Percentiles rank a stretch among this genome's conserved stretches.
These are phyloP conservation scores for Esox niger DNA, from an alignment of 2,113 vertebrate genomes.

Conservation along the genomic window DNA sequence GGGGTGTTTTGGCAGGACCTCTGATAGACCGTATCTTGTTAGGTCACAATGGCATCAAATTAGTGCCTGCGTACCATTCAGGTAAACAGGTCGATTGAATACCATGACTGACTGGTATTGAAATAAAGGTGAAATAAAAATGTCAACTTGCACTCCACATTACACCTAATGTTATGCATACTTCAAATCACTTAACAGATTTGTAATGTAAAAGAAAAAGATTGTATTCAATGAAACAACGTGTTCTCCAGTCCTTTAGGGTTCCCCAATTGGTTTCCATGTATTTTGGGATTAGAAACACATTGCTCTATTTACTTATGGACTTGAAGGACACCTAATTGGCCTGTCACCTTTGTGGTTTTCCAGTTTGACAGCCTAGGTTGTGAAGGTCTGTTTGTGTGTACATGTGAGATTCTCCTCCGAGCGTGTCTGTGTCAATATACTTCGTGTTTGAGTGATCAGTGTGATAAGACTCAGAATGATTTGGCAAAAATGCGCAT, in stretches of 20 bases:
- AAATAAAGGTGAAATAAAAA: too few species aligned
- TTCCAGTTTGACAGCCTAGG: background rate
- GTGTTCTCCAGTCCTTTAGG: too few species aligned
- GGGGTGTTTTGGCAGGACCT: slow-evolving; percentile 42
- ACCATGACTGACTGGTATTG: too few species aligned
- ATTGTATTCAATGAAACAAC: too few species aligned
- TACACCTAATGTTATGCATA: too few species aligned
- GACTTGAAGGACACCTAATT: background rate
- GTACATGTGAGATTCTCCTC: background rate
- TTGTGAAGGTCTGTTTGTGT: background rate
- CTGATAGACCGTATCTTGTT: background rate
- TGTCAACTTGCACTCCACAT: too few species aligned
- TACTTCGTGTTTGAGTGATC: slow-evolving; percentile 57
- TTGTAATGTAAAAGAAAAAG: too few species aligned
- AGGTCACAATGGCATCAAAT: slow-evolving; percentile 25
- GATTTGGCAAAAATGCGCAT: slow-evolving; percentile 38
- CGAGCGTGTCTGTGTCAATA: slow-evolving; percentile 47
- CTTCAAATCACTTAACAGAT: too few species aligned
- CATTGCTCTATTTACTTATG: too few species aligned
- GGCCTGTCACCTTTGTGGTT: background rate
- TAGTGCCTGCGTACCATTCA: background rate
- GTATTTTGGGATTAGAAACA: too few species aligned
- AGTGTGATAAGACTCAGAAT: slow-evolving; percentile 37
- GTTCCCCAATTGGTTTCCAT: too few species aligned
- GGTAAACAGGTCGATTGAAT: too few species aligned